Evolutionary conservation across 2,113 vertebrate genomes (phyloP).

Genomic region (Passer domesticus): DNA sequence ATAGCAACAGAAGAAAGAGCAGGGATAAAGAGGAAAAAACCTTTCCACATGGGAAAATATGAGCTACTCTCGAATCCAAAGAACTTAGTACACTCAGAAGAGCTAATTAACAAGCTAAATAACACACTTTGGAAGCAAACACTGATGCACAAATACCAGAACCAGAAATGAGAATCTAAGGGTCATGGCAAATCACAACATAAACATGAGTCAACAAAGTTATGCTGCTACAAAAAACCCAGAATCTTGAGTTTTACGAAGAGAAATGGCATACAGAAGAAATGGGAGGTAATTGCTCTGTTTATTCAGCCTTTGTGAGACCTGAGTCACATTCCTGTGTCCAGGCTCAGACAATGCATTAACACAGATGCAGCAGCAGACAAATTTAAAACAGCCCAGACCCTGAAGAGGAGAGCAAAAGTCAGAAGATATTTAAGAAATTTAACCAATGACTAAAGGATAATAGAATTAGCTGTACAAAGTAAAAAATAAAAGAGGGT

Average conservation of each 20-base stretch:
- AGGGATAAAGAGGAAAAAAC: not conserved
- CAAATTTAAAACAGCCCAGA: slow-evolving; percentile 3
- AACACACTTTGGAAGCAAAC: not conserved
- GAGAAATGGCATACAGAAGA: not conserved
- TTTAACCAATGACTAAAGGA: not conserved
- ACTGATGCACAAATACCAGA: not conserved
- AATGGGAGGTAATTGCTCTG: not conserved
- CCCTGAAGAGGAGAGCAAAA: not conserved
- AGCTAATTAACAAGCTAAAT: slow-evolving; percentile 55
- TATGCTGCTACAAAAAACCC: not conserved
- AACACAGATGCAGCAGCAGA: not conserved
- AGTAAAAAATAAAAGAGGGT: not conserved
- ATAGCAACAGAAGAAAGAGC: slow-evolving; percentile 57
- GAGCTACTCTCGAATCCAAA: not conserved
- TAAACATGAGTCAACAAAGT: slow-evolving; percentile 14
- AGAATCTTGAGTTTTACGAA: slow-evolving; percentile 11
- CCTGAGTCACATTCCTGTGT: slow-evolving; percentile 25
- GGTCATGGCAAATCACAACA: not conserved
- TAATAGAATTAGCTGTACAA: not conserved
- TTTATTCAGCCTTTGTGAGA: slow-evolving; percentile 26
- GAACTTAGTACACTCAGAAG: not conserved
- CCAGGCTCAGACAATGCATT: slow-evolving; percentile 3
- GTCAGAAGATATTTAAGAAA: not conserved
- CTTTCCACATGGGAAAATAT: slow-evolving; percentile 42
- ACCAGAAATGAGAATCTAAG: not conserved